phyloP scores from a whole-genome alignment of 2,888 invertebrate genomes.

The Lepidochrysops patricia region DNA sequence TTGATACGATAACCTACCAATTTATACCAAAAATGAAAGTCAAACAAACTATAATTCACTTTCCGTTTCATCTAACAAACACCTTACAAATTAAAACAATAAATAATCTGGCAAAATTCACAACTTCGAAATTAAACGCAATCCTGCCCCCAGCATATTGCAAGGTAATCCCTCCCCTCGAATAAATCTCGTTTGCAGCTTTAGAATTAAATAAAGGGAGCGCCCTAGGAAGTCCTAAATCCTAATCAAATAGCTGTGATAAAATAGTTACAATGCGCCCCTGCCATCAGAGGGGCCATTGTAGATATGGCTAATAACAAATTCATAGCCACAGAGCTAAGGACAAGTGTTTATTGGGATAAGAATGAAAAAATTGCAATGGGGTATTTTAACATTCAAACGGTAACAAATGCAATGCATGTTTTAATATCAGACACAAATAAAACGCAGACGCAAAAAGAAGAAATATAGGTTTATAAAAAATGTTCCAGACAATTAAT shows the following conservation, averaged over 20 bases:
- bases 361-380: background rate
- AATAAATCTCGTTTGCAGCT: constrained; percentile 55
- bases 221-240: constrained; percentile 39
- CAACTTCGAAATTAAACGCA: constrained; percentile 7
- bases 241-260: constrained; percentile 67
- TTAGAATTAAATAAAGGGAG: constrained; percentile 31
- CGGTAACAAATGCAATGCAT: too few relatives aligned
- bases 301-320: constrained; percentile 59
- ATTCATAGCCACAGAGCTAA: constrained; percentile 45
- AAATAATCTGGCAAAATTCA: constrained; percentile 2
- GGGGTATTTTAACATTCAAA: too few relatives aligned
- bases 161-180: constrained; percentile 34
- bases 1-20: too few relatives aligned
- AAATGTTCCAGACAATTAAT: too few relatives aligned
- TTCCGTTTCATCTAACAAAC: background rate
- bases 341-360: background rate
- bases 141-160: background rate
- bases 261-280: constrained; percentile 41
- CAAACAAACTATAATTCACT: too few relatives aligned
- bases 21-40: too few relatives aligned
- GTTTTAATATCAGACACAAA: too few relatives aligned
- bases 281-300: constrained; percentile 38
- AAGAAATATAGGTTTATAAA: too few relatives aligned
- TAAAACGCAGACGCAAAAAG: too few relatives aligned
- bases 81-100: background rate